A percentile compares a stretch with the other conserved stretches of the same genome.
These are phyloP conservation scores for Pharmacophagus antenor DNA, from an alignment of 2,888 invertebrate genomes.

Conservation along the genomic window DNA sequence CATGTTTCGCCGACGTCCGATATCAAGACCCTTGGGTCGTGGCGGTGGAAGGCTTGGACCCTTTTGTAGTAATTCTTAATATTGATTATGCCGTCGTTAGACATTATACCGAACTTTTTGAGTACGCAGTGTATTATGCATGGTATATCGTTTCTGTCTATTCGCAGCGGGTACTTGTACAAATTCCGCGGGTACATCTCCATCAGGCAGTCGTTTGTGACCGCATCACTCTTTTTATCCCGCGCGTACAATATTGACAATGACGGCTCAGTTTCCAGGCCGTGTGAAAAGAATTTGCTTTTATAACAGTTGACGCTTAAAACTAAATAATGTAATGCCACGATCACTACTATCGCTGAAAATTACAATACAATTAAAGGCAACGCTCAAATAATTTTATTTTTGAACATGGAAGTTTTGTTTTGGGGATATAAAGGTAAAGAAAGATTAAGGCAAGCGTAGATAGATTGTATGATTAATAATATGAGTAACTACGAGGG, in stretches of 20 bases:
- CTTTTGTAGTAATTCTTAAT: slow-evolving; percentile 69
- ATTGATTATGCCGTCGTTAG: slow-evolving; percentile 66
- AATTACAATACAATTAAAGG: slow-evolving; percentile 38
- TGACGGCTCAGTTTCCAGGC: slow-evolving; percentile 62
- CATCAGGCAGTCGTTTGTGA: slow-evolving; percentile 61
- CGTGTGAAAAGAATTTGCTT: slow-evolving; percentile 60
- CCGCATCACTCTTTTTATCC: slow-evolving; percentile 63
- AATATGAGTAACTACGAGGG: no score
- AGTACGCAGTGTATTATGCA: slow-evolving; percentile 74
- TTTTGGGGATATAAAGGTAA: no score
- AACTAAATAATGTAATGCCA: slow-evolving; percentile 45
- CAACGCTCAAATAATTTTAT: slow-evolving; percentile 2
- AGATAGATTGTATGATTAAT: no score
- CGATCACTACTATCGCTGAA: slow-evolving; percentile 60
- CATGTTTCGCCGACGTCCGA: slow-evolving; percentile 75
- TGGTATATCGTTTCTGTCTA: slow-evolving; percentile 69
- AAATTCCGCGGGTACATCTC: slow-evolving; percentile 73
- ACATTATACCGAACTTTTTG: slow-evolving; percentile 74
- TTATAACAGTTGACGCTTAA: slow-evolving; percentile 49
- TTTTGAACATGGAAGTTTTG: no score
- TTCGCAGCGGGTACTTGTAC: slow-evolving; percentile 65
- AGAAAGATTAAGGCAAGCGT: no score
- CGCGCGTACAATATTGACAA: slow-evolving; percentile 68
- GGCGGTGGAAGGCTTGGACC: slow-evolving; percentile 69
- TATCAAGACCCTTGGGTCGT: slow-evolving; percentile 70